A percentile compares a stretch with the other conserved stretches of the same genome.
These are phyloP conservation scores for Elgaria multicarinata DNA, from an alignment of 2,113 vertebrate species.

Conservation along the genomic window DNA sequence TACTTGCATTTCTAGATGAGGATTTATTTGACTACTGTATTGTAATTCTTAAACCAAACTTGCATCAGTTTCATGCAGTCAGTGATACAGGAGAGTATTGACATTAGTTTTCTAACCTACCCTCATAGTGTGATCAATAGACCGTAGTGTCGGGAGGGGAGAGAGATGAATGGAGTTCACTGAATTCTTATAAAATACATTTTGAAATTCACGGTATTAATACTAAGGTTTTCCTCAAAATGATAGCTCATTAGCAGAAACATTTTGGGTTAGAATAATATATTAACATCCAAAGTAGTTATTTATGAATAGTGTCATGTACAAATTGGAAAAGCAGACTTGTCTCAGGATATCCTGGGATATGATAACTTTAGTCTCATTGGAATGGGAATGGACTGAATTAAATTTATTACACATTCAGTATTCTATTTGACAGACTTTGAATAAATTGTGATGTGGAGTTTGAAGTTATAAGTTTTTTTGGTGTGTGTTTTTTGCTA, in stretches of 20 bases:
- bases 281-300: constrained; percentile 14
- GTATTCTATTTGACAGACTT: constrained; percentile 52
- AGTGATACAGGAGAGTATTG: constrained; percentile 20
- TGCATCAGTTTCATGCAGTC: constrained; percentile 36
- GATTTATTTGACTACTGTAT: constrained; percentile 19
- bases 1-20: background rate
- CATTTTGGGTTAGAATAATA: constrained; percentile 32
- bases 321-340: constrained; percentile 24
- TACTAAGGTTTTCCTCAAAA: constrained; percentile 27
- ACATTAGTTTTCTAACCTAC: constrained; percentile 16
- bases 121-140: background rate
- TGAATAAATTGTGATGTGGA: constrained; percentile 19
- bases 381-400: constrained; percentile 38
- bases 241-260: constrained; percentile 34
- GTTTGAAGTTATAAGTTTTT: constrained; percentile 9
- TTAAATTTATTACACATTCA: constrained; percentile 45
- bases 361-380: constrained; percentile 41
- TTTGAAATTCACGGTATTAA: constrained; percentile 21
- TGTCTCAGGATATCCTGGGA: constrained; percentile 22
- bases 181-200: constrained; percentile 24
- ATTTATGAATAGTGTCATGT: constrained; percentile 21
- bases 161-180: background rate
- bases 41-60: constrained; percentile 28
- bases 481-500: background rate
- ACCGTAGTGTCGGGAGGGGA: background rate